Percentiles rank a stretch among this genome's conserved stretches.
Conservation (phyloP, 1,140 invertebrate species). For the Pseudomyrmex concolor region DNA sequence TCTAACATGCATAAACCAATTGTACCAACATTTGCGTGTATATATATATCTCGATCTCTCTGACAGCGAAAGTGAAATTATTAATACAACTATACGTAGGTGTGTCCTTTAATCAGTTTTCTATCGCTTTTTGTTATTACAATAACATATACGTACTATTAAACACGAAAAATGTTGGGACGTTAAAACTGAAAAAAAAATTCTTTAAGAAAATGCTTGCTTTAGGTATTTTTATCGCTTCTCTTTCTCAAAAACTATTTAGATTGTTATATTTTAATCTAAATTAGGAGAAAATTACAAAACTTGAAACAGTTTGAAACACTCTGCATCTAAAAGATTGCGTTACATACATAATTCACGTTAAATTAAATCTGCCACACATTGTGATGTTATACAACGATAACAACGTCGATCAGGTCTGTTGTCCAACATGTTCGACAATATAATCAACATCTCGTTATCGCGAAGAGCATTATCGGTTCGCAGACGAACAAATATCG, state of each 20-base stretch:
- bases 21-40: slow-evolving; percentile 21
- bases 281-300: neutral
- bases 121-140: slow-evolving; percentile 23
- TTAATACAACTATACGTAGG: slow-evolving; percentile 34
- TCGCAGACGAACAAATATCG: slow-evolving; percentile 60
- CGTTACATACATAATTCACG: slow-evolving; percentile 20
- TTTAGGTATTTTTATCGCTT: neutral
- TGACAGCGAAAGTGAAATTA: slow-evolving; percentile 46
- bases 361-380: slow-evolving; percentile 48
- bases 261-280: neutral
- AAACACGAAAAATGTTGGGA: too few relatives aligned
- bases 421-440: slow-evolving; percentile 31
- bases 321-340: neutral
- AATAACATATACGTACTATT: neutral
- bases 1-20: slow-evolving; percentile 16
- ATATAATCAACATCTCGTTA: slow-evolving; percentile 57
- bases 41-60: slow-evolving; percentile 21
- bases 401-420: slow-evolving; percentile 51
- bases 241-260: neutral
- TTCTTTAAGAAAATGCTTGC: neutral
- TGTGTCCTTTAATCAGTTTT: slow-evolving; percentile 15
- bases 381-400: slow-evolving; percentile 38
- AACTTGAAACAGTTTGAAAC: neutral
- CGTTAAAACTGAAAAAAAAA: too few relatives aligned
- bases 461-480: slow-evolving; percentile 35